Percentiles rank a stretch among this genome's conserved stretches.
These are phyloP conservation scores for Diarsia mendica DNA, from an alignment of 2,888 invertebrate genomes.

Conservation along the genomic window DNA sequence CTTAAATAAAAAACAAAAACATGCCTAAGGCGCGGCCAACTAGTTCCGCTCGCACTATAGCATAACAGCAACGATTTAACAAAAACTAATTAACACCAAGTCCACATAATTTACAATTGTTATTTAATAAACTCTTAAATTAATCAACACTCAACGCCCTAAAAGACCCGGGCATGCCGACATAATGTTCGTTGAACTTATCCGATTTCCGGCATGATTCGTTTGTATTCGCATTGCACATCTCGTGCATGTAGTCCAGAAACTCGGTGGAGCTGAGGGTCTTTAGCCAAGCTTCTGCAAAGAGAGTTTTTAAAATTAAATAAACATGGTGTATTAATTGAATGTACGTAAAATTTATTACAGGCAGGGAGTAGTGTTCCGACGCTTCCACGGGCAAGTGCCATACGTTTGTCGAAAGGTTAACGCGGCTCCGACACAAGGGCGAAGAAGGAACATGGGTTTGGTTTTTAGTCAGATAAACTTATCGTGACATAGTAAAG, in stretches of 20 bases:
- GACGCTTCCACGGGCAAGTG: no score
- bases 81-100: not conserved
- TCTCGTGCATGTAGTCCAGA: slow-evolving; percentile 66
- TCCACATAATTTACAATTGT: not conserved
- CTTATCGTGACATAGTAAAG: no score
- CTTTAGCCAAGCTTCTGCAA: slow-evolving; percentile 71
- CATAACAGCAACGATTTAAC: not conserved
- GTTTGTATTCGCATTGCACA: slow-evolving; percentile 70
- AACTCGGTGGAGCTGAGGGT: slow-evolving; percentile 68
- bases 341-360: no score
- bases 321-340: not conserved
- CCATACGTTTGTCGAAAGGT: no score
- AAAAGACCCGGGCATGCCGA: slow-evolving; percentile 72
- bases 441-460: no score
- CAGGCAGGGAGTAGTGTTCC: no score
- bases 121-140: not conserved
- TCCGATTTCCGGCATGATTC: slow-evolving; percentile 71
- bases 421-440: no score
- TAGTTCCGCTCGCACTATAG: no score
- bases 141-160: slow-evolving; percentile 70
- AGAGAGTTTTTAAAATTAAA: not conserved
- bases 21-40: no score
- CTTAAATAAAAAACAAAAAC: no score
- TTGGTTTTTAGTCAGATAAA: no score
- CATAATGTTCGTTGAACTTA: slow-evolving; percentile 71